phyloP scores from a whole-genome alignment of 2,888 invertebrate genomes.

The Sceliomorpha sp. region DNA sequence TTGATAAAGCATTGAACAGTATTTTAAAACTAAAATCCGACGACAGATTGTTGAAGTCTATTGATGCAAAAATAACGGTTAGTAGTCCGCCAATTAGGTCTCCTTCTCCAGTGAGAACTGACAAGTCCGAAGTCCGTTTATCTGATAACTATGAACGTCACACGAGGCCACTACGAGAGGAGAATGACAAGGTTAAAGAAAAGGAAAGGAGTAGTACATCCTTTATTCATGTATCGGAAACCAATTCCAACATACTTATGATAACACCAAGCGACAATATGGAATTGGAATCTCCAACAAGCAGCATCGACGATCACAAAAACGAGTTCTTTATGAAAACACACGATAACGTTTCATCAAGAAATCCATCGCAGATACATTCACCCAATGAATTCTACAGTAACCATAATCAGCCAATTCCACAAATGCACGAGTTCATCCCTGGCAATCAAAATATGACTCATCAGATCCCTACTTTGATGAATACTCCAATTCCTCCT shows the following conservation, averaged over 20 bases:
- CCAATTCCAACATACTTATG: slow-evolving; percentile 27
- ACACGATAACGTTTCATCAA: background rate
- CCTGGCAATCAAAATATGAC: too few relatives aligned
- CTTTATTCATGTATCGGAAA: background rate
- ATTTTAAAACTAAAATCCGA: background rate
- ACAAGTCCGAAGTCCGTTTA: background rate
- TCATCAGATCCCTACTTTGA: slow-evolving; percentile 6
- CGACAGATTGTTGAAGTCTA: background rate
- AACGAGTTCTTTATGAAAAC: slow-evolving; percentile 42
- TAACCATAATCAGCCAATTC: background rate
- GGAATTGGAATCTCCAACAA: background rate
- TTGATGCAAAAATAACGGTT: background rate
- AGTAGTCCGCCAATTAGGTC: background rate
- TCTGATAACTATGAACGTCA: slow-evolving; percentile 4
- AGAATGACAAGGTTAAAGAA: slow-evolving; percentile 1
- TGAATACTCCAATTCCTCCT: slow-evolving; percentile 12
- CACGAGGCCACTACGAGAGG: slow-evolving; percentile 5
- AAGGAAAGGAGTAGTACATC: background rate
- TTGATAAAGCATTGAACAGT: too few relatives aligned
- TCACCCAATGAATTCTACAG: background rate
- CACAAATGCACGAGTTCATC: too few relatives aligned
- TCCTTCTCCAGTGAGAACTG: background rate
- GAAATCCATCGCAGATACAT: too few relatives aligned
- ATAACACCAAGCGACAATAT: background rate
- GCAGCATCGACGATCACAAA: slow-evolving; percentile 59